Conservation (phyloP, 2,797 vertebrate species). For the Oreortyx pictus region DNA sequence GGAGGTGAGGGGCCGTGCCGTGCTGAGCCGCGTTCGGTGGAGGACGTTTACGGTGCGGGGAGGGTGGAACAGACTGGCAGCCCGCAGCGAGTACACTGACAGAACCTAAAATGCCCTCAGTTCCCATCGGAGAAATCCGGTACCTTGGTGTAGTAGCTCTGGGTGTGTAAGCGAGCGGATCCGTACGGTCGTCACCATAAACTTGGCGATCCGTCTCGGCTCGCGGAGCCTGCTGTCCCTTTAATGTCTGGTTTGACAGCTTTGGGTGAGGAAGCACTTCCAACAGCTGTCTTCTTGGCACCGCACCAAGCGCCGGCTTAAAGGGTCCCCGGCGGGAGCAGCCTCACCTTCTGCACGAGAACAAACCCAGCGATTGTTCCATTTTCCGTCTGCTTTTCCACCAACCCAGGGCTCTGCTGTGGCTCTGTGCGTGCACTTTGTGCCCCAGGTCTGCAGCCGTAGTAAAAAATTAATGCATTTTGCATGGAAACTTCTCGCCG, state of each 20-base stretch:
- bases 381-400: slow-evolving; percentile 76
- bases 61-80: neutral
- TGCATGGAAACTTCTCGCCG: neutral
- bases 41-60: rapidly evolving
- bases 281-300: slow-evolving; percentile 99
- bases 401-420: slow-evolving; percentile 13
- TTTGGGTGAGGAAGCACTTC: slow-evolving; percentile 90
- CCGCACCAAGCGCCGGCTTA: slow-evolving; percentile 91
- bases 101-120: neutral
- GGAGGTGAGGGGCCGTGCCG: neutral
- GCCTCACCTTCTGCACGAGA: slow-evolving; percentile 82
- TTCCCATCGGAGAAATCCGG: neutral
- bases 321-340: slow-evolving; percentile 87
- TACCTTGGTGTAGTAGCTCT: neutral
- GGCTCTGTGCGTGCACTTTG: slow-evolving; percentile 8
- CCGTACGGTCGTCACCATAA: slow-evolving; percentile 24
- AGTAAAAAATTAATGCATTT: slow-evolving; percentile 1
- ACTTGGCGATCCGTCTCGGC: slow-evolving; percentile 46
- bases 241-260: slow-evolving; percentile 90
- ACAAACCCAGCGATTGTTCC: slow-evolving; percentile 83
- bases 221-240: slow-evolving; percentile 79
- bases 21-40: rapidly evolving
- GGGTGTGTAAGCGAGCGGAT: neutral
- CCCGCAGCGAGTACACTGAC: neutral
- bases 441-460: neutral